Base-by-base conservation (phyloP, 2,113 vertebrate species). In the Vidua macroura region DNA sequence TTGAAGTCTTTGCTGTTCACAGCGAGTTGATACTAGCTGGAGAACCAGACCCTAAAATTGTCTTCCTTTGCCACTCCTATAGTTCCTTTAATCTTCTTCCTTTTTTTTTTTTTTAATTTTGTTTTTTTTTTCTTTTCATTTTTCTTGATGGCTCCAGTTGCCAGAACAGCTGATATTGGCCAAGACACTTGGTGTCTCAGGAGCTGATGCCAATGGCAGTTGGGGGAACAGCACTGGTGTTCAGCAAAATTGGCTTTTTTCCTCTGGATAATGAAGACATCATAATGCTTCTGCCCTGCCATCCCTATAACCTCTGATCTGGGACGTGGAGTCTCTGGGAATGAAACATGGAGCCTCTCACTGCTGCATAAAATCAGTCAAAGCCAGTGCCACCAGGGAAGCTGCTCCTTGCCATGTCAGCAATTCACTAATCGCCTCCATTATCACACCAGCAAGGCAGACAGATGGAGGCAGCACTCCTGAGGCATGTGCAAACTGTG, bases 231-330 rank as follows among this genome's bases (percentile, higher is more conserved):
- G 76, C 56, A 20, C 69, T 93, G 69, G 53, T 84, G 73, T 76
- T 87, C 79, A 90, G 92, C 73, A 41, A 49, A 86, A 69, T 93
- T 96, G 95, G 90, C 94, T 94, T 76, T 59, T 90, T 92, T 95
- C 90, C 79, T 90, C 49, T 75, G 76, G 28, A 59, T 93, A 95
- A 97, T 97, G 62, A 97, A 97, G 97, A 96, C 84, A 97, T 97
- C 94, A 95, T 31, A 84, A 66, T 67, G 82, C 74, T 92, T 44
- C 70, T 80, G 68, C 81, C 70, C 68, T 92, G 69, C 86, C 80
- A 93, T 35, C 68, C 39, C 72, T 43, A 58, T 78, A 93, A 87
- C 91, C 94, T 93, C 95, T 96, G 96, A 92, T 96, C 93, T 10
- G 60, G 73, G 86, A 74, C 18, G n/a, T 31, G 67, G 53, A 93